These are phyloP conservation scores for Dissostichus mawsoni DNA, from an alignment of 2,113 vertebrate species.

Conservation along the genomic window DNA sequence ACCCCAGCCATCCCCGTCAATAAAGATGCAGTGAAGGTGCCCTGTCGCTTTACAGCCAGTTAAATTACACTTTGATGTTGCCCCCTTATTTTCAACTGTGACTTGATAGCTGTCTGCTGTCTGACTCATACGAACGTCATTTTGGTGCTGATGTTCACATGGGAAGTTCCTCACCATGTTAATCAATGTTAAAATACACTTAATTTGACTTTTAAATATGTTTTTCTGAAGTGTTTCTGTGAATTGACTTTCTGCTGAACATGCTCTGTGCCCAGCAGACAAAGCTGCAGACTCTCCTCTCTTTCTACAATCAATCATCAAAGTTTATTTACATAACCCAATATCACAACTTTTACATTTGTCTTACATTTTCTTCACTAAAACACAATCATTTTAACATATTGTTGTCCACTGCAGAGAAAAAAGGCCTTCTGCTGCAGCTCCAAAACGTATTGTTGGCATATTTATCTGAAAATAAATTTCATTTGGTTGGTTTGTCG, in stretches of 20 bases:
- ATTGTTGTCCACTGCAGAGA: conserved; percentile 51
- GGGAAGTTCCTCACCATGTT: conserved; percentile 3
- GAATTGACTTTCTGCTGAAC: conserved; percentile 11
- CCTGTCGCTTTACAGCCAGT: conserved; percentile 83
- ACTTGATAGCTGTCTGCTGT: conserved; percentile 73
- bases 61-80: conserved; percentile 86
- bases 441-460: conserved; percentile 48
- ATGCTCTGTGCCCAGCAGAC: conserved; percentile 5
- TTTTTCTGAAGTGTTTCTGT: not conserved
- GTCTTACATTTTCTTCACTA: not conserved
- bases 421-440: conserved; percentile 61
- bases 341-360: too few relatives aligned
- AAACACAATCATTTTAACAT: conserved; percentile 46
- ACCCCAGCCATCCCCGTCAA: conserved; percentile 77
- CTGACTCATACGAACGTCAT: conserved; percentile 61
- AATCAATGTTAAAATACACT: not conserved
- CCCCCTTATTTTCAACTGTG: conserved; percentile 69
- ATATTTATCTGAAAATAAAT: conserved; percentile 20
- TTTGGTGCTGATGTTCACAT: conserved; percentile 49
- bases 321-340: too few relatives aligned
- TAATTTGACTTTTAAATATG: not conserved
- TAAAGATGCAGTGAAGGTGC: conserved; percentile 76
- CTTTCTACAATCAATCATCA: not conserved
- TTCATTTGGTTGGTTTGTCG: conserved; percentile 10
- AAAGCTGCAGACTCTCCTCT: conserved; percentile 11